phyloP scores from a whole-genome alignment of 2,797 vertebrate species.

The Pagetopsis macropterus region DNA sequence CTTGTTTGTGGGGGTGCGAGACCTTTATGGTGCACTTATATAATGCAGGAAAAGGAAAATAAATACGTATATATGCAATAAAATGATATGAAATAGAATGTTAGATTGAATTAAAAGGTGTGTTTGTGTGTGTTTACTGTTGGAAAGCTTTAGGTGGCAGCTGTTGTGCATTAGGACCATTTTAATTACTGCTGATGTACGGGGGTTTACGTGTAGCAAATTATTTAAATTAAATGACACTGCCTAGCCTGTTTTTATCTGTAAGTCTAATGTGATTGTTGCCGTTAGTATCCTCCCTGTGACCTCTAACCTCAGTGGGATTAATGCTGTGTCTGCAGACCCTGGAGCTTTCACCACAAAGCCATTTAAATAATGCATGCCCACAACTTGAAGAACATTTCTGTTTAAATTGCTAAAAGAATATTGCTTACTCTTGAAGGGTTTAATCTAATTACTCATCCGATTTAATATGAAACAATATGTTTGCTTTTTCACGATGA shows the following conservation, averaged over 20 bases:
- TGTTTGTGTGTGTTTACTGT: conserved; percentile 13
- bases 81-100: too few species aligned
- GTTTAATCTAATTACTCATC: neutral
- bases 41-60: too few species aligned
- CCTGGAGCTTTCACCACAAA: neutral
- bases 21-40: too few species aligned
- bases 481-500: neutral
- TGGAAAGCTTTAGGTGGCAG: conserved; percentile 34
- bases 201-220: conserved; percentile 1
- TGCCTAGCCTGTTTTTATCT: conserved; percentile 31
- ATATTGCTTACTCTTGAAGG: neutral
- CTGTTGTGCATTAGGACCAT: conserved; percentile 17
- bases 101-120: neutral
- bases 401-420: conserved; percentile 11
- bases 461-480: neutral
- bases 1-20: conserved; percentile 33
- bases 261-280: conserved; percentile 43
- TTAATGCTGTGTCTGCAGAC: conserved; percentile 48
- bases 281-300: conserved; percentile 39
- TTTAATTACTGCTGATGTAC: conserved; percentile 28
- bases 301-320: conserved; percentile 56
- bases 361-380: conserved; percentile 17
- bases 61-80: too few species aligned
- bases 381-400: neutral
- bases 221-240: conserved; percentile 13